Evolutionary conservation across 1,140 invertebrate genomes (phyloP).

Genomic region (Microplitis mediator): DNA sequence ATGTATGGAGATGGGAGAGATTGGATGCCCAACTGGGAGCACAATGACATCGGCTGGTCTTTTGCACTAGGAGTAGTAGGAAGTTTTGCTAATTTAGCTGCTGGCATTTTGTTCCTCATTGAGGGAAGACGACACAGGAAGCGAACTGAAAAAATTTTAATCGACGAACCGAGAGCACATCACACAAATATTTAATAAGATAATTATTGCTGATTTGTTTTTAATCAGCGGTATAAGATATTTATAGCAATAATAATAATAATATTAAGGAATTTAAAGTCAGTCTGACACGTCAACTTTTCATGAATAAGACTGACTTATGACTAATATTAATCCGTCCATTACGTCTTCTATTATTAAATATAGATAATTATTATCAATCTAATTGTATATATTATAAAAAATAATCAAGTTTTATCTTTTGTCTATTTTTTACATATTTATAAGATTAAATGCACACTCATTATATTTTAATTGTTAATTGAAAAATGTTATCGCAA

Average conservation of each 20-base stretch:
- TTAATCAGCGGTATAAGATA: too few species aligned
- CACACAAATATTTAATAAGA: conserved; percentile 53
- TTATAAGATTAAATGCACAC: too few species aligned
- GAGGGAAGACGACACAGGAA: conserved; percentile 79
- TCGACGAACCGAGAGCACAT: conserved; percentile 49
- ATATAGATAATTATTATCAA: too few species aligned
- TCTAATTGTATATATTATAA: too few species aligned
- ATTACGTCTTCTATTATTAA: too few species aligned
- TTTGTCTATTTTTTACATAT: too few species aligned
- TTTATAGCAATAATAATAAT: too few species aligned
- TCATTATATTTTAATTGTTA: too few species aligned
- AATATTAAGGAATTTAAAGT: too few species aligned
- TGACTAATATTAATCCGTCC: not conserved
- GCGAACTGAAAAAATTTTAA: conserved; percentile 69
- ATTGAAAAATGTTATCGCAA: too few species aligned
- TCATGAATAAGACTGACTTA: not conserved
- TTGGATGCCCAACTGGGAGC: conserved; percentile 97
- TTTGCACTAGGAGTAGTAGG: conserved; percentile 86
- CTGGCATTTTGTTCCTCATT: conserved; percentile 79
- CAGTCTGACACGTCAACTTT: not conserved
- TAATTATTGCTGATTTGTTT: too few species aligned
- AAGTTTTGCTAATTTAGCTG: conserved; percentile 72
- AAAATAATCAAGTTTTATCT: too few species aligned
- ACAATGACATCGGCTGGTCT: conserved; percentile 95
- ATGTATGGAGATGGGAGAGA: conserved; percentile 85